Percentiles rank a stretch among this genome's conserved stretches.
Conservation (phyloP, 2,888 invertebrate species). For the Xanthorhoe spadicearia region DNA sequence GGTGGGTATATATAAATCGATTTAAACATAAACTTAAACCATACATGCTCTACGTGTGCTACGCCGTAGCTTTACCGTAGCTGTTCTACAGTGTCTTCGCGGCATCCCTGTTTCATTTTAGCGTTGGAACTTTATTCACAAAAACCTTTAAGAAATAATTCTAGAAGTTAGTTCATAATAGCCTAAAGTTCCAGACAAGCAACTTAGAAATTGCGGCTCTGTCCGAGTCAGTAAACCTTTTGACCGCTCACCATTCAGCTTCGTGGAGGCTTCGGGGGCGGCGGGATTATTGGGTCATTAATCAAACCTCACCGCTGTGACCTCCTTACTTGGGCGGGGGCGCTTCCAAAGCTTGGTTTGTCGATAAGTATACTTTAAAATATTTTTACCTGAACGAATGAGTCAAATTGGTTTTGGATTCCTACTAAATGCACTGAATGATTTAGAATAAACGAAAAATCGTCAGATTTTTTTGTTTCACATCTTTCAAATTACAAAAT, state of each 20-base stretch:
- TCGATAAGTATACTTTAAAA: constrained; percentile 49
- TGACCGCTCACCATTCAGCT: constrained; percentile 84
- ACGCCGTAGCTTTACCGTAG: constrained; percentile 15
- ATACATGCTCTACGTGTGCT: not conserved
- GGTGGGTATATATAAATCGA: not conserved
- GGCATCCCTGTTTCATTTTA: no score
- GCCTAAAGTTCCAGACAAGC: constrained; percentile 28
- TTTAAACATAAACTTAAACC: not conserved
- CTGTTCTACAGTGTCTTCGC: constrained; percentile 16
- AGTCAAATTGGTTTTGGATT: not conserved
- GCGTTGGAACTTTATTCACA: not conserved
- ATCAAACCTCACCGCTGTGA: constrained; percentile 69
- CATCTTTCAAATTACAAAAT: no score
- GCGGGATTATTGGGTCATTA: constrained; percentile 83
- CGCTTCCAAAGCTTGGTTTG: constrained; percentile 29
- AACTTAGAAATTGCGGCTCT: constrained; percentile 55
- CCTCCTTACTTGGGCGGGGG: constrained; percentile 44
- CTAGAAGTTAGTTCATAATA: constrained; percentile 14
- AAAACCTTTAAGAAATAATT: constrained; percentile 1
- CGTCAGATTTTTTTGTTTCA: no score
- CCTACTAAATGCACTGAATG: no score
- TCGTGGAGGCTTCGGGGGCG: constrained; percentile 80
- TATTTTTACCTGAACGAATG: not conserved
- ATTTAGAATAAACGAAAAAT: no score
- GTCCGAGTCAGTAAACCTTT: constrained; percentile 81